These are phyloP conservation scores for Plodia interpunctella DNA, from an alignment of 1,140 invertebrate genomes.

Conservation along the genomic window DNA sequence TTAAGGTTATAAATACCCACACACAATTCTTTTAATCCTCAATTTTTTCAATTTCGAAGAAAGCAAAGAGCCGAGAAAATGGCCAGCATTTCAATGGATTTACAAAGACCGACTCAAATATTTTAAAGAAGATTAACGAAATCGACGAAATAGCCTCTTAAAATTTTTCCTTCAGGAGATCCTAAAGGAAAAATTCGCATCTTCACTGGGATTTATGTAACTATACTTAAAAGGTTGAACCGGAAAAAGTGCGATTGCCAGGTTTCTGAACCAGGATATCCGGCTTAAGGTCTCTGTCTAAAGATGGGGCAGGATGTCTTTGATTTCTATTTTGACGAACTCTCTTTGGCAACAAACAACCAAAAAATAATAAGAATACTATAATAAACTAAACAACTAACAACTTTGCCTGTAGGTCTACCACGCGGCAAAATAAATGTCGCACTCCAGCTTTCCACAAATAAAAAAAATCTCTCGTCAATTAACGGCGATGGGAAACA, in stretches of 20 bases:
- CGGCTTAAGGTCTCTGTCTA: neutral
- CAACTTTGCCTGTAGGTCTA: too few species aligned
- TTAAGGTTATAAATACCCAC: too few species aligned
- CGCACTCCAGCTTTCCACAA: too few species aligned
- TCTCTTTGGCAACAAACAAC: too few species aligned
- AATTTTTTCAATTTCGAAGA: neutral
- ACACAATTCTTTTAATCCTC: too few species aligned
- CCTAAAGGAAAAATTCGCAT: neutral
- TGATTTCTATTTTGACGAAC: slow-evolving; percentile 1
- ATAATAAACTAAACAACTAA: too few species aligned
- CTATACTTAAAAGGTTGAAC: neutral
- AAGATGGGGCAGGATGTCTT: neutral
- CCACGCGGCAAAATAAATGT: too few species aligned
- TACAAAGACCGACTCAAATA: neutral
- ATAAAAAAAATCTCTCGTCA: too few species aligned
- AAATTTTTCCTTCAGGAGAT: too few species aligned
- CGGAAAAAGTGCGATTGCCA: slow-evolving; percentile 5
- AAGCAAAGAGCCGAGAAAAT: neutral
- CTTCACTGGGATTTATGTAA: neutral
- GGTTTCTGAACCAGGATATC: neutral
- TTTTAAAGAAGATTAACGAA: slow-evolving; percentile 1
- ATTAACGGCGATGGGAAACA: too few species aligned
- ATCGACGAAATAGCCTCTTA: slow-evolving; percentile 2
- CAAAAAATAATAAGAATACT: too few species aligned
- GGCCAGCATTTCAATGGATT: neutral